These are phyloP conservation scores for Venustoraphidia nigricollis DNA, from an alignment of 2,888 invertebrate species.

Conservation along the genomic window DNA sequence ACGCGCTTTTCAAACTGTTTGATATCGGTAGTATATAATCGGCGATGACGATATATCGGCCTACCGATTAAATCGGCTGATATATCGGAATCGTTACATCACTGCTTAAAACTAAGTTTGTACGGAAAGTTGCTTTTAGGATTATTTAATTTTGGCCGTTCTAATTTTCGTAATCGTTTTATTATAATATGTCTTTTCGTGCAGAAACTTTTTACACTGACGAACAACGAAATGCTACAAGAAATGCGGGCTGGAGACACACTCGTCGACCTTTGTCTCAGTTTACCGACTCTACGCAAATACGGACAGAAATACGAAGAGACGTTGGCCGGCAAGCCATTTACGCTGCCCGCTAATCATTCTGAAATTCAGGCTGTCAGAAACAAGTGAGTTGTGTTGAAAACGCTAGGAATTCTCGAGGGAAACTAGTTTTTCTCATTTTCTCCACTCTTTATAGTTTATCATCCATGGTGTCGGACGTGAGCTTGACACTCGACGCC, in stretches of 20 bases:
- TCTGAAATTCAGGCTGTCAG: conserved; percentile 59
- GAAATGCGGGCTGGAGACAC: conserved; percentile 69
- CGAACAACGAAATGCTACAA: conserved; percentile 64
- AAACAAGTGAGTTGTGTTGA: conserved; percentile 31
- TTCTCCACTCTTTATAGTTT: conserved; percentile 32
- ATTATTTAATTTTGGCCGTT: too few relatives aligned
- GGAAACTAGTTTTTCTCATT: background rate
- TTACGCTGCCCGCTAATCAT: conserved; percentile 48
- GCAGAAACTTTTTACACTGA: conserved; percentile 62
- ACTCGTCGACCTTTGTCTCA: conserved; percentile 66
- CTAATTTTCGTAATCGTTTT: background rate
- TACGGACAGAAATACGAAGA: conserved; percentile 46
- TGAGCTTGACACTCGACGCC: conserved; percentile 67
- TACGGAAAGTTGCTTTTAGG: too few relatives aligned
- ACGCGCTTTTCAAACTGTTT: too few relatives aligned
- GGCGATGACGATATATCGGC: too few relatives aligned
- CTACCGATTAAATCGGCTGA: too few relatives aligned
- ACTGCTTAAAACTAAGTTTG: too few relatives aligned
- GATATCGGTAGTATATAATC: too few relatives aligned
- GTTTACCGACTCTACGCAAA: conserved; percentile 50
- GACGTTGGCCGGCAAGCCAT: conserved; percentile 47
- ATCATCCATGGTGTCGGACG: conserved; percentile 67
- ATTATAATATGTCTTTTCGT: conserved; percentile 6
- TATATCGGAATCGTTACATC: too few relatives aligned
- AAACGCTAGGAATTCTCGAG: background rate